phyloP scores from a whole-genome alignment of 2,888 invertebrate genomes.

The Epirrita christyi region DNA sequence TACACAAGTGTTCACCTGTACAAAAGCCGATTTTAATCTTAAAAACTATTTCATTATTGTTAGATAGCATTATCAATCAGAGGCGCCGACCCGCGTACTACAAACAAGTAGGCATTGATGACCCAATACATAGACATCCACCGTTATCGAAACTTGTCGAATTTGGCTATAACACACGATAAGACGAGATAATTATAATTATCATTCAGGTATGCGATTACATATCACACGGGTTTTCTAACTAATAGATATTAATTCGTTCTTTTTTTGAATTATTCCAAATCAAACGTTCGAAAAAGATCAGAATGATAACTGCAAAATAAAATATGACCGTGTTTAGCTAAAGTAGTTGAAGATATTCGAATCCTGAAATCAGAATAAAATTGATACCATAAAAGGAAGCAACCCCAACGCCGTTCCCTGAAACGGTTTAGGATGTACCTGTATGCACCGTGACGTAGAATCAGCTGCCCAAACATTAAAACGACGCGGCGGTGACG shows the following conservation, averaged over 20 bases:
- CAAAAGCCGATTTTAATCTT: not conserved
- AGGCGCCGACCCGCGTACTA: constrained; percentile 19
- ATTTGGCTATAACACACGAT: constrained; percentile 2
- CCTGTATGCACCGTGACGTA: constrained; percentile 50
- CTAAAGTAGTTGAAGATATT: constrained; percentile 3
- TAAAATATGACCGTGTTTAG: not conserved
- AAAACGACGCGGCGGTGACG: constrained; percentile 48
- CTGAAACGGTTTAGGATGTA: constrained; percentile 34
- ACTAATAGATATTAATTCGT: not conserved
- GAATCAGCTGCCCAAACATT: constrained; percentile 53
- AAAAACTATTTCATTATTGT: not conserved
- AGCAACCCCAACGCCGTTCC: constrained; percentile 25
- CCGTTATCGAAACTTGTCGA: constrained; percentile 14
- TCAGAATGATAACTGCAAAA: not conserved
- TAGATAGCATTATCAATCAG: constrained; percentile 21
- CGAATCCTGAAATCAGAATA: constrained; percentile 2
- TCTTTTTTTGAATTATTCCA: not conserved
- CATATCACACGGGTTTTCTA: constrained; percentile 20
- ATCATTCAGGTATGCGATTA: constrained; percentile 24
- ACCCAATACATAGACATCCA: not conserved
- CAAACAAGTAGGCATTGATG: not conserved
- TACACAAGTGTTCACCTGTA: not conserved
- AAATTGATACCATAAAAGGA: constrained; percentile 15
- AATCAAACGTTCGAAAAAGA: not conserved
- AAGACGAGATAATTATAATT: constrained; percentile 4